Base-by-base conservation (phyloP, 2,888 invertebrate species). In the Nesidiocoris tenuis region DNA sequence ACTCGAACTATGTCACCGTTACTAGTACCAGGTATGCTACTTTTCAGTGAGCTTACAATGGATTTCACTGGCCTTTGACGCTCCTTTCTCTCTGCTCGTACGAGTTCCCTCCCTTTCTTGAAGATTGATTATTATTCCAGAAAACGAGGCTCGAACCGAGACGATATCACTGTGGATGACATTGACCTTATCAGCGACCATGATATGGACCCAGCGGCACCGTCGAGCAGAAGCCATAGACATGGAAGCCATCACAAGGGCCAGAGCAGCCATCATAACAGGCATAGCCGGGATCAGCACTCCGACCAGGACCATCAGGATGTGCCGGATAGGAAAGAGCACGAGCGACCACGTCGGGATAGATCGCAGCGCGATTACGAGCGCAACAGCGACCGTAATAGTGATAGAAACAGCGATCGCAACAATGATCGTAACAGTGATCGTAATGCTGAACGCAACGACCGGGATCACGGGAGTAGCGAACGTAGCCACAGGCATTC, bases 161-260 rank as follows among this genome's bases (percentile, higher is more conserved):
- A 70, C n/a, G 70, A 70, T 25, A 59, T 70, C n/a, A 70, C 70
- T 17, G 70, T 70, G 5, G 70, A 70, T 17, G 70, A 70, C 24
- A 70, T 70, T 5, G 70, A 70, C 17, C 25, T 70, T 19, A 21
- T 16, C 16, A 70, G 70, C 17, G 70, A 70, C 2, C 59, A 59
- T n/a, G 59, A 59, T 9, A 18, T 59, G 59, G 59, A 59, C 2
- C n/a, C n/a, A n/a, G 17, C 3, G 3, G n/a, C 59, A 9, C 59
- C n/a, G 2, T 59, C 59, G 3, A 59, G 19, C 59, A 70, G 17
- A 54, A 59, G 23, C 23, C 21, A 22, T 16, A 9, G 63, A 7
- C 59, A 59, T 19, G 59, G 39, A 7, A 39, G 5, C 39, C 39
- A 39, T 39, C 39, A 39, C 12, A 39, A 39, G 39, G 12, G 39